Conservation (phyloP, 2,797 vertebrate genomes). For the Siniperca undulata region DNA sequence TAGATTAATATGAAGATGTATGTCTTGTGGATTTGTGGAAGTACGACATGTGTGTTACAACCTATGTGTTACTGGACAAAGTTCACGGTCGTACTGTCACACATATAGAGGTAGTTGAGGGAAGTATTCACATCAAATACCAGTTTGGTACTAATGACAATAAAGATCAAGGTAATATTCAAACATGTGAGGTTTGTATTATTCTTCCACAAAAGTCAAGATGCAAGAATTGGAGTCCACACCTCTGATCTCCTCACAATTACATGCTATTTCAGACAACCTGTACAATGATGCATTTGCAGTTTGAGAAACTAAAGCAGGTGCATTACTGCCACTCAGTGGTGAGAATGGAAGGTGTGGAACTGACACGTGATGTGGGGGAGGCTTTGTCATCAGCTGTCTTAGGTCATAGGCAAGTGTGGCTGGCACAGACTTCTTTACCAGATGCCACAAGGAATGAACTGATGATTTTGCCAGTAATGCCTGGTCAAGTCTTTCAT, state of each 20-base stretch:
- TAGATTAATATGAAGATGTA: not conserved
- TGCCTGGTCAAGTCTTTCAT: too few relatives aligned
- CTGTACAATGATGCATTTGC: not conserved
- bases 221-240: not conserved
- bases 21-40: not conserved
- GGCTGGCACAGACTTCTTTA: too few relatives aligned
- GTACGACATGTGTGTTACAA: not conserved
- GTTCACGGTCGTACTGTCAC: not conserved
- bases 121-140: not conserved
- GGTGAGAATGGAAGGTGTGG: not conserved
- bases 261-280: not conserved
- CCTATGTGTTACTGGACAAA: not conserved
- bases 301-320: not conserved
- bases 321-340: slow-evolving; percentile 37
- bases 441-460: too few relatives aligned
- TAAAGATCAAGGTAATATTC: too few relatives aligned
- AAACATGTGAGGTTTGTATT: too few relatives aligned
- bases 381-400: not conserved
- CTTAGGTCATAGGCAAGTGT: too few relatives aligned
- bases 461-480: too few relatives aligned
- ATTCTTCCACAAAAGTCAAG: too few relatives aligned
- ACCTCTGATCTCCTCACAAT: not conserved
- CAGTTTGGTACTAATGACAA: not conserved
- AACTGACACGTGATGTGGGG: not conserved
- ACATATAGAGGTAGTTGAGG: not conserved